A percentile compares a stretch with the other conserved stretches of the same genome.
These are phyloP conservation scores for Borostomias antarcticus DNA, from an alignment of 2,797 vertebrate species.

Conservation along the genomic window DNA sequence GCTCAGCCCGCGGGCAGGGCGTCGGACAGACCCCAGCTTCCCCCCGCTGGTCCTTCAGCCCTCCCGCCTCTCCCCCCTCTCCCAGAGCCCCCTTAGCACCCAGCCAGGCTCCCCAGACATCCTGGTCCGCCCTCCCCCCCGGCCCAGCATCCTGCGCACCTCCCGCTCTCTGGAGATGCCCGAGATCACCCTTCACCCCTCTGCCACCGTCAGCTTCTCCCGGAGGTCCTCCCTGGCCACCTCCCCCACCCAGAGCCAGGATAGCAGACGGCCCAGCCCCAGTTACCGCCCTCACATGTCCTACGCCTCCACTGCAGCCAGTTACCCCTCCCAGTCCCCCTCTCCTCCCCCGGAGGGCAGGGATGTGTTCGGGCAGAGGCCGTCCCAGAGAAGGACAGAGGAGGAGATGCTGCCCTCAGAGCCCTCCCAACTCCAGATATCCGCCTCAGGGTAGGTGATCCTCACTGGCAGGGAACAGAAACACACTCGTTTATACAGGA, in stretches of 20 bases:
- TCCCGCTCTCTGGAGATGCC: constrained; percentile 88
- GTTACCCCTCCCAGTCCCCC: constrained; percentile 89
- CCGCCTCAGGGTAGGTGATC: constrained; percentile 96
- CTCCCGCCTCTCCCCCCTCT: constrained; percentile 95
- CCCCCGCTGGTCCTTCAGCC: constrained; percentile 98
- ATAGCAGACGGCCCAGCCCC: constrained; percentile 75
- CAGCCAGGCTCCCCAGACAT: constrained; percentile 96
- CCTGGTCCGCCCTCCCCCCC: constrained; percentile 90
- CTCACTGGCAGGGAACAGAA: constrained; percentile 69
- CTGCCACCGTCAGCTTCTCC: constrained; percentile 89
- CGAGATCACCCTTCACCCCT: constrained; percentile 90
- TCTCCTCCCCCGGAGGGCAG: constrained; percentile 86
- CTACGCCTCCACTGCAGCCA: constrained; percentile 89
- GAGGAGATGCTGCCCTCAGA: constrained; percentile 97
- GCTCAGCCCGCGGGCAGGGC: constrained; percentile 93
- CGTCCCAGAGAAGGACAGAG: constrained; percentile 89
- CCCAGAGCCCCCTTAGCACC: constrained; percentile 97
- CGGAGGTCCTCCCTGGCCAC: constrained; percentile 90
- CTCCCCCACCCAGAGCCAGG: constrained; percentile 89
- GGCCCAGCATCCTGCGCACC: constrained; percentile 90
- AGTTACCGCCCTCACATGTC: constrained; percentile 87
- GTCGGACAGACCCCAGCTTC: constrained; percentile 93
- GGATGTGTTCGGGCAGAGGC: constrained; percentile 93
- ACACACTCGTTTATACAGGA: constrained; percentile 61
- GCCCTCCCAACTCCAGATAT: constrained; percentile 88